phyloP scores from a whole-genome alignment of 1,140 invertebrate species.

The Cepaea nemoralis region DNA sequence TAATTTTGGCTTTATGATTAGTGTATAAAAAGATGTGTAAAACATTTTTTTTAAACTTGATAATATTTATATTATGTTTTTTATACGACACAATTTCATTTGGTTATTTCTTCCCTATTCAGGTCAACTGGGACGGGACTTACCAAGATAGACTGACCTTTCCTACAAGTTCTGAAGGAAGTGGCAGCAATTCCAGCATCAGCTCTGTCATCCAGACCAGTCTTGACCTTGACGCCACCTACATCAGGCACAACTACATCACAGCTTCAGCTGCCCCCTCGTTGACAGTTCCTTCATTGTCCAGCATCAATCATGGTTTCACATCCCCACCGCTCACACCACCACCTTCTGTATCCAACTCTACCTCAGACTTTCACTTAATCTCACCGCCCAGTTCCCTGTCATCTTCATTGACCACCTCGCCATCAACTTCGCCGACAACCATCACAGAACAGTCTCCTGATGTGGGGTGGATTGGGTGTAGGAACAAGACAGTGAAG shows the following conservation, averaged over 20 bases:
- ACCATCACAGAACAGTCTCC: neutral
- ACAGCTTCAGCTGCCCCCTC: neutral
- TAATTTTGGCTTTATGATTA: too few species aligned
- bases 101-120: too few species aligned
- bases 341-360: slow-evolving; percentile 19
- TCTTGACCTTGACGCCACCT: neutral
- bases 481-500: neutral
- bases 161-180: neutral
- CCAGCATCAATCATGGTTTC: neutral
- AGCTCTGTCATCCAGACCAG: neutral
- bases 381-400: neutral
- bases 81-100: too few species aligned
- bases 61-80: too few species aligned
- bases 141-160: slow-evolving; percentile 25
- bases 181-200: neutral
- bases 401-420: neutral
- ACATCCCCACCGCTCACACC: slow-evolving; percentile 1
- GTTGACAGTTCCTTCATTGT: neutral
- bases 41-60: too few species aligned
- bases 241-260: neutral
- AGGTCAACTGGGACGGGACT: slow-evolving; percentile 34
- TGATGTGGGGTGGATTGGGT: neutral
- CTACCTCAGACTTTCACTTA: neutral
- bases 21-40: too few species aligned
- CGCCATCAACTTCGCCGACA: neutral